A percentile compares a stretch with the other conserved stretches of the same genome.
Conservation (phyloP, 1,140 invertebrate genomes). For the Luehdorfia chinensis region DNA sequence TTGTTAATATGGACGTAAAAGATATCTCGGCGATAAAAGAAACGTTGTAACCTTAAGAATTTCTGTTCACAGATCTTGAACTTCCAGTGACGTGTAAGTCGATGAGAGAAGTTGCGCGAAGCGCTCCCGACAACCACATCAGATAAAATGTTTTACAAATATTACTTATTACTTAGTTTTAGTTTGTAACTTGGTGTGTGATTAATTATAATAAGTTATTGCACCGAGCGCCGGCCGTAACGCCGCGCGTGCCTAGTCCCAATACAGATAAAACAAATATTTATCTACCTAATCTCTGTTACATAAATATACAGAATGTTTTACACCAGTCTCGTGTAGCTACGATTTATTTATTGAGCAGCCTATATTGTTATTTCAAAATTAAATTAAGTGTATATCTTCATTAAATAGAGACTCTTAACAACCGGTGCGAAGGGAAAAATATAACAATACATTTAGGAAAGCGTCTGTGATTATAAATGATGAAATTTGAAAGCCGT, state of each 20-base stretch:
- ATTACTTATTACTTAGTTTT: conserved; percentile 69
- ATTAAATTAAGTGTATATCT: conserved; percentile 46
- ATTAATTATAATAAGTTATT: conserved; percentile 72
- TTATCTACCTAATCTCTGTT: conserved; percentile 66
- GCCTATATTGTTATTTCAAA: conserved; percentile 50
- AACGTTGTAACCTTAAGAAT: neutral
- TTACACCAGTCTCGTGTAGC: conserved; percentile 63
- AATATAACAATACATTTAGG: conserved; percentile 70
- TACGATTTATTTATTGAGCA: conserved; percentile 71
- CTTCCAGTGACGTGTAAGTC: conserved; percentile 39
- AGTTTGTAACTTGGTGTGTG: conserved; percentile 72
- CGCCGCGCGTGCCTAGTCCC: conserved; percentile 68
- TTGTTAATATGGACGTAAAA: too few species aligned
- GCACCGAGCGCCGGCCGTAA: conserved; percentile 54
- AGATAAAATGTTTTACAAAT: conserved; percentile 55
- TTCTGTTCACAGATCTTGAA: conserved; percentile 62
- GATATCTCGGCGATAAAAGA: too few species aligned
- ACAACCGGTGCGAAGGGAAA: conserved; percentile 57
- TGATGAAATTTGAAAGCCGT: conserved; percentile 68
- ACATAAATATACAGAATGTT: conserved; percentile 59
- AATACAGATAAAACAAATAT: conserved; percentile 67
- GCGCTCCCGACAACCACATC: conserved; percentile 47
- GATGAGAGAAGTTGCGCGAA: conserved; percentile 47
- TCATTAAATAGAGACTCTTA: conserved; percentile 44
- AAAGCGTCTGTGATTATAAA: conserved; percentile 76